A percentile compares a stretch with the other conserved stretches of the same genome.
phyloP scores from a whole-genome alignment of 2,888 invertebrate genomes.

The Drosophila paramelanica region DNA sequence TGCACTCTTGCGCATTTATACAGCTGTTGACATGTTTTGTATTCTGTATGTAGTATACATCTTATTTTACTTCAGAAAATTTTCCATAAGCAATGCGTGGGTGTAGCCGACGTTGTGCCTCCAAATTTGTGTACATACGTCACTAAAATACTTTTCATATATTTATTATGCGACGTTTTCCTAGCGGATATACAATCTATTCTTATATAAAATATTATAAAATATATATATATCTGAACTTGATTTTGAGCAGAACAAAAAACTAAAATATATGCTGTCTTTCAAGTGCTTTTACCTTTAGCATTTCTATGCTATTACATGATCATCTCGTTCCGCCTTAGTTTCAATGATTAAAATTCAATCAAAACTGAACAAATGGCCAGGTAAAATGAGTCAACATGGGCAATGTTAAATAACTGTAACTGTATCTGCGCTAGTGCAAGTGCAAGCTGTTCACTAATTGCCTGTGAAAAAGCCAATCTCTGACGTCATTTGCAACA shows the following conservation, averaged over 20 bases:
- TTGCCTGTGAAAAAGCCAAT: slow-evolving; percentile 33
- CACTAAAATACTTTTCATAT: slow-evolving; percentile 36
- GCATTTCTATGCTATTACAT: not conserved
- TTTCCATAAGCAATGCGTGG: slow-evolving; percentile 40
- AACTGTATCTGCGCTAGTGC: slow-evolving; percentile 19
- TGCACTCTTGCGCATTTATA: slow-evolving; percentile 11
- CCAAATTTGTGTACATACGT: slow-evolving; percentile 36
- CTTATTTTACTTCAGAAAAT: slow-evolving; percentile 15
- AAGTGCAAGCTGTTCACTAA: slow-evolving; percentile 53
- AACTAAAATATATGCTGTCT: not conserved
- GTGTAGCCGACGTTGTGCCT: slow-evolving; percentile 37
- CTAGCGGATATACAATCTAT: slow-evolving; percentile 3
- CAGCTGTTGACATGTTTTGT: slow-evolving; percentile 29
- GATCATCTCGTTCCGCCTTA: not conserved
- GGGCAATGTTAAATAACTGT: slow-evolving; percentile 22
- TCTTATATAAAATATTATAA: slow-evolving; percentile 7
- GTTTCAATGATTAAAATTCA: slow-evolving; percentile 40
- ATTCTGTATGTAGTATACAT: slow-evolving; percentile 15
- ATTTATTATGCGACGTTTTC: slow-evolving; percentile 15
- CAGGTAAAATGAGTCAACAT: slow-evolving; percentile 28
- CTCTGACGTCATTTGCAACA: slow-evolving; percentile 44
- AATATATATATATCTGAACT: slow-evolving; percentile 43
- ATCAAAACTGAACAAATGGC: slow-evolving; percentile 33
- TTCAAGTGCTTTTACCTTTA: not conserved
- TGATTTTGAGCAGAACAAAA: slow-evolving; percentile 33